A percentile compares a stretch with the other conserved stretches of the same genome.
phyloP scores from a whole-genome alignment of 2,888 invertebrate species.

The Coenonympha arcania region DNA sequence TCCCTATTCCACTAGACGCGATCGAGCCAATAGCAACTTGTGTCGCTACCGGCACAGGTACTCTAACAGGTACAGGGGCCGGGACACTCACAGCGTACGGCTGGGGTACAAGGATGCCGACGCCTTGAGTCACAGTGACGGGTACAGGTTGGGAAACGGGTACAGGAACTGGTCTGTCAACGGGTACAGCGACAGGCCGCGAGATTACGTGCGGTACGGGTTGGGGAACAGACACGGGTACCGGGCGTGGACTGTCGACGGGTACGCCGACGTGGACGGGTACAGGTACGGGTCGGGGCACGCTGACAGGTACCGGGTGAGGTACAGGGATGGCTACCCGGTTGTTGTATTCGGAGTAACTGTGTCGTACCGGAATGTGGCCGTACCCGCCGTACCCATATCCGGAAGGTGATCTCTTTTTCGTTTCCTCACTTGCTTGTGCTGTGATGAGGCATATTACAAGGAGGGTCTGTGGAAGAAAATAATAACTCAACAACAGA shows the following conservation, averaged over 20 bases:
- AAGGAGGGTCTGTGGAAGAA: constrained; percentile 21
- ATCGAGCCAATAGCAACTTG: constrained; percentile 24
- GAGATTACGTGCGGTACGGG: constrained; percentile 60
- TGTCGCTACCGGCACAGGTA: constrained; percentile 43
- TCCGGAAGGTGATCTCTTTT: constrained; percentile 29
- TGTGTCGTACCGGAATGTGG: constrained; percentile 51
- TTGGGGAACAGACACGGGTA: constrained; percentile 53
- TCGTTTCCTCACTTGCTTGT: constrained; percentile 20
- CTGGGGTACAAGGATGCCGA: constrained; percentile 71
- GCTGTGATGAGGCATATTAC: constrained; percentile 20
- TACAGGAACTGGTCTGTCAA: constrained; percentile 73
- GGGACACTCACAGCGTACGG: constrained; percentile 64
- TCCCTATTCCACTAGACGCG: constrained; percentile 5
- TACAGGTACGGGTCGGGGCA: constrained; percentile 62
- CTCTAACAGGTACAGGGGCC: constrained; percentile 54
- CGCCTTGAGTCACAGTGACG: constrained; percentile 65
- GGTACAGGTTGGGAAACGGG: constrained; percentile 72
- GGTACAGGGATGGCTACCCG: constrained; percentile 70
- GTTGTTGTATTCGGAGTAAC: constrained; percentile 62
- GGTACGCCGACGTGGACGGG: constrained; percentile 68
- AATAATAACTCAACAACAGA: background rate
- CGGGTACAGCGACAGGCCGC: constrained; percentile 60
- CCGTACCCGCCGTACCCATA: too few species aligned
- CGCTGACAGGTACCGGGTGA: constrained; percentile 56
- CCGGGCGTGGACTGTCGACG: constrained; percentile 56